Conservation (phyloP, 2,888 invertebrate genomes). For the Andrena bucephala region DNA sequence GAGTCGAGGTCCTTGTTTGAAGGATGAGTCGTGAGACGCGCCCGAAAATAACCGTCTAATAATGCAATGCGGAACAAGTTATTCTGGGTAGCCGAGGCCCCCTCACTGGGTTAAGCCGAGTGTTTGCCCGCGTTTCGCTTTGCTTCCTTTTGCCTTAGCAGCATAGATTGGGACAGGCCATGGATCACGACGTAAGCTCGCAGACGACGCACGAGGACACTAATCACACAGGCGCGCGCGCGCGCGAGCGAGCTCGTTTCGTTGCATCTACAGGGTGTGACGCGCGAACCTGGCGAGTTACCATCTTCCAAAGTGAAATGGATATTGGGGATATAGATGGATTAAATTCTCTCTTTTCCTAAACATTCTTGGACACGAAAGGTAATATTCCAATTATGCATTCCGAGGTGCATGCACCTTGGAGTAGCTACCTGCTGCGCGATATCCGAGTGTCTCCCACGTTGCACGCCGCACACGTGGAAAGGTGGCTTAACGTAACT, state of each 20-base stretch:
- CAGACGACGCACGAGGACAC: constrained; percentile 64
- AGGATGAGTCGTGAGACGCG: constrained; percentile 65
- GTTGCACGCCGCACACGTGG: too few species aligned
- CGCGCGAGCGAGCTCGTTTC: constrained; percentile 23
- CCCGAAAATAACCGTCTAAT: constrained; percentile 82
- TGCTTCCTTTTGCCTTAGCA: constrained; percentile 77
- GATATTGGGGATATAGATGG: too few species aligned
- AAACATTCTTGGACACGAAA: too few species aligned
- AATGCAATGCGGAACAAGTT: constrained; percentile 84
- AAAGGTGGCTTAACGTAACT: too few species aligned
- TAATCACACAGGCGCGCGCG: constrained; percentile 41
- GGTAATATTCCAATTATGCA: too few species aligned
- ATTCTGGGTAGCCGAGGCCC: constrained; percentile 80
- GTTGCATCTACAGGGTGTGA: constrained; percentile 50
- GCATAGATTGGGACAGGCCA: constrained; percentile 80
- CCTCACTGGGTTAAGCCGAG: constrained; percentile 81
- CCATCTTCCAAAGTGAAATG: neutral
- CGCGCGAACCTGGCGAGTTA: constrained; percentile 1
- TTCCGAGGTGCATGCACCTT: too few species aligned
- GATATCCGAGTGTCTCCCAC: too few species aligned
- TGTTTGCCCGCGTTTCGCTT: constrained; percentile 78
- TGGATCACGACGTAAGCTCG: constrained; percentile 75
- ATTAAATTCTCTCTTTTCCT: too few species aligned
- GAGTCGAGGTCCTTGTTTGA: constrained; percentile 54
- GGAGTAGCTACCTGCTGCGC: too few species aligned